Base-by-base conservation (phyloP, 2,113 vertebrate genomes). In the Taurulus bubalis region DNA sequence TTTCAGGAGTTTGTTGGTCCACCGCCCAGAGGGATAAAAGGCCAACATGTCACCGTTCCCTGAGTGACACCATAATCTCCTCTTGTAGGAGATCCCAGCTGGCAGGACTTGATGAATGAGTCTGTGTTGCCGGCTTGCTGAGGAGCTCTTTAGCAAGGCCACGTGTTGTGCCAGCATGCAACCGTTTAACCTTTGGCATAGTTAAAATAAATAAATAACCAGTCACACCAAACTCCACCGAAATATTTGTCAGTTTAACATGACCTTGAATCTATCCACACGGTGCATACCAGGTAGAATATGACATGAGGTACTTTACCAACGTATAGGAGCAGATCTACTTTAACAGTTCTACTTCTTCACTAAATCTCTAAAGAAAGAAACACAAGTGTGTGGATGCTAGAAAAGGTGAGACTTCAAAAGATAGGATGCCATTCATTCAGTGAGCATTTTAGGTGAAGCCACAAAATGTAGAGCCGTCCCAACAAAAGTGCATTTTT, bases 31-130 rank as follows among this genome's bases (percentile, higher is more conserved):
- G 45, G 2, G 16, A 49, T 20, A 49, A 20, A 47, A 7, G 18
- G 45, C 18, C 7, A 4, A 18, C 45, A 12, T 8, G 36, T 45
- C 15, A 45, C 42, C 40, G 22, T 20, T 47, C 75, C 20, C 34
- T 15, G 42, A 60, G 22, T 71, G 42, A 84, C 30, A 51, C 56
- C 3, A 0, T 63, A 8, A 78, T 38, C 76, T 62, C n/a, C 40
- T 3, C 14, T 2, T 26, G 75, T 55, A 26, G 6, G 34, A 3
- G 8, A 2, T 24, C 49, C 63, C 12, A 18, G 64, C 47, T 22
- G 18, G 7, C 62, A 14, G 30, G 16, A 71, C 30, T 59, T 69
- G 4, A 28, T 49, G 18, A 69, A 79, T 55, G 75, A 34, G 28
- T 59, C 28, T 14, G 66, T 34, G 56, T 10, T 56, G 64, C 47